A percentile compares a stretch with the other conserved stretches of the same genome.
These are phyloP conservation scores for Polyodon spathula DNA, from an alignment of 2,113 vertebrate species.

Conservation along the genomic window DNA sequence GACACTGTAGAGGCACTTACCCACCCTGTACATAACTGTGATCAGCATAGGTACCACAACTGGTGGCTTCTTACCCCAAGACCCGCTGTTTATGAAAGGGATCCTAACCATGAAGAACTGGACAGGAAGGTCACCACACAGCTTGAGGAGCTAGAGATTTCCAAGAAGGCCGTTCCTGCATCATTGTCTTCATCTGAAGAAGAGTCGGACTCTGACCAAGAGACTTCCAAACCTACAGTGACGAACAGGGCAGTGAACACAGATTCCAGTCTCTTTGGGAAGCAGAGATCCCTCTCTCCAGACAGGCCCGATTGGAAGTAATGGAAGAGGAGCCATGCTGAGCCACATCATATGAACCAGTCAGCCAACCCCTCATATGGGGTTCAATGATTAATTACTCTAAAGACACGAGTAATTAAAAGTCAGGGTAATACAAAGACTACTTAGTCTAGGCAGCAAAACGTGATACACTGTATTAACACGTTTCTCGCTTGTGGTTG, in stretches of 20 bases:
- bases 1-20: constrained; percentile 5
- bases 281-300: constrained; percentile 13
- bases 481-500: too few species aligned
- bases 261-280: constrained; percentile 32
- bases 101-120: constrained; percentile 23
- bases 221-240: constrained; percentile 12
- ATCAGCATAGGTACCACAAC: constrained; percentile 13
- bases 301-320: constrained; percentile 53
- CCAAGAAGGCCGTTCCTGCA: constrained; percentile 10
- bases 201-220: constrained; percentile 17
- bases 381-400: too few species aligned
- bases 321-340: constrained; percentile 58
- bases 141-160: constrained; percentile 31
- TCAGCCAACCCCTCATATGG: constrained; percentile 35
- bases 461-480: too few species aligned
- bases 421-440: too few species aligned
- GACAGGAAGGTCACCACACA: constrained; percentile 21
- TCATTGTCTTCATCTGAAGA: constrained; percentile 24
- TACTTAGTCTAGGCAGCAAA: too few species aligned
- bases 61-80: constrained; percentile 37
- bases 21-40: constrained; percentile 15
- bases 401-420: too few species aligned
- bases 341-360: constrained; percentile 44
- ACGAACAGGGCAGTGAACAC: constrained; percentile 39
- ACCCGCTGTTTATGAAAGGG: constrained; percentile 16